Evolutionary conservation across 2,113 vertebrate genomes (phyloP).

Genomic region (Mustela lutreola): DNA sequence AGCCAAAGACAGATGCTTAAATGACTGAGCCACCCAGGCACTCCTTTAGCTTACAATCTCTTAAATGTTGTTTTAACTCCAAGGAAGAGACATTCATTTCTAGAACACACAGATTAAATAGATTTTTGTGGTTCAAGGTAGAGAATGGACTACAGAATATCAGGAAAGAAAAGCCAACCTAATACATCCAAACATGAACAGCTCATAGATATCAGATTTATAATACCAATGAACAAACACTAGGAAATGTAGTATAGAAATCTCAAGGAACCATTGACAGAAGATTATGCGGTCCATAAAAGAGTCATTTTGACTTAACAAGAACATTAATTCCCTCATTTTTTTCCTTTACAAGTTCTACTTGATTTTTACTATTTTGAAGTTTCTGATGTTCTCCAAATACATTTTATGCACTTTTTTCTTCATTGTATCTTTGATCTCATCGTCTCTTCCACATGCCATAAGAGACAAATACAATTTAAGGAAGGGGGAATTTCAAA

Average conservation of each 20-base stretch:
- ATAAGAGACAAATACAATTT: neutral
- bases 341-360: neutral
- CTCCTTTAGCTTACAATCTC: neutral
- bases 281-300: neutral
- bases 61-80: constrained; percentile 17
- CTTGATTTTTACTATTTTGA: constrained; percentile 28
- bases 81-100: neutral
- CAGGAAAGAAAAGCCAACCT: neutral
- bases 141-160: neutral
- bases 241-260: neutral
- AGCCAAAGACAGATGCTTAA: neutral
- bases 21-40: neutral
- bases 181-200: neutral
- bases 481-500: neutral
- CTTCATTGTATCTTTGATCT: neutral
- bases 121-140: neutral
- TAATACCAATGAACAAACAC: neutral
- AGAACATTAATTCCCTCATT: neutral
- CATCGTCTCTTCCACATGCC: neutral
- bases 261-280: neutral
- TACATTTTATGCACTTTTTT: neutral
- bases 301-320: neutral
- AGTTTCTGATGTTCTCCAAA: neutral
- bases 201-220: neutral
- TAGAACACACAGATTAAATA: neutral